phyloP scores from a whole-genome alignment of 2,113 vertebrate species.

The Zonotrichia leucophrys region DNA sequence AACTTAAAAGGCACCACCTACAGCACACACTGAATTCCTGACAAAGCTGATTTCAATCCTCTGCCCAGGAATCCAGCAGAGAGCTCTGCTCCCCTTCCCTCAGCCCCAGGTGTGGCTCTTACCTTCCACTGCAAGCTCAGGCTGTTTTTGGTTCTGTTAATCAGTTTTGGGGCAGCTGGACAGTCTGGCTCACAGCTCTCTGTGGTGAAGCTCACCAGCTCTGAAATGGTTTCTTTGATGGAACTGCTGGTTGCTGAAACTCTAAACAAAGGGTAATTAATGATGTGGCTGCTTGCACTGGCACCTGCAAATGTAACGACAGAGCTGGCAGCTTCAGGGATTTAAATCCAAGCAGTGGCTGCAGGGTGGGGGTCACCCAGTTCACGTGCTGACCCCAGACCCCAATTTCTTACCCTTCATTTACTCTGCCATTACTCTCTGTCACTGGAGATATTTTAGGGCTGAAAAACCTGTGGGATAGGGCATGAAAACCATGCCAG shows the following conservation, averaged over 20 bases:
- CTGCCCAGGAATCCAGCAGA: background rate
- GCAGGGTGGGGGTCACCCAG: background rate
- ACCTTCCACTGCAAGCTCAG: conserved; percentile 83
- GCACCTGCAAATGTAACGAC: background rate
- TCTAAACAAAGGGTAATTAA: conserved; percentile 59
- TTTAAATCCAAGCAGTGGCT: background rate
- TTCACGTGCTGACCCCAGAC: background rate
- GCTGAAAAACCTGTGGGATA: background rate
- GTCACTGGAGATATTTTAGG: background rate
- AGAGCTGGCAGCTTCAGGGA: background rate
- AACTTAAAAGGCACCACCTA: background rate
- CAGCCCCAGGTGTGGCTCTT: background rate
- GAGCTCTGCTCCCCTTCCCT: background rate
- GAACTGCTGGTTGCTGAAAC: conserved; percentile 74
- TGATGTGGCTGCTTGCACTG: background rate
- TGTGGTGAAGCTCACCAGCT: conserved; percentile 78
- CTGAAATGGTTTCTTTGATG: conserved; percentile 72
- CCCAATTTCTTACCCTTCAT: background rate
- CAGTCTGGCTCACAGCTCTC: conserved; percentile 76
- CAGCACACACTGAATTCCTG: background rate
- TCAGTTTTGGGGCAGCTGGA: conserved; percentile 74
- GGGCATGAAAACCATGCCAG: background rate
- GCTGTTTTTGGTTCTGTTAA: conserved; percentile 77
- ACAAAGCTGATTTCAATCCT: background rate
- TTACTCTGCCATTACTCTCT: background rate